Percentiles rank a stretch among this genome's conserved stretches.
Evolutionary conservation across 2,113 vertebrate genomes (phyloP).

Genomic region (Parus major): DNA sequence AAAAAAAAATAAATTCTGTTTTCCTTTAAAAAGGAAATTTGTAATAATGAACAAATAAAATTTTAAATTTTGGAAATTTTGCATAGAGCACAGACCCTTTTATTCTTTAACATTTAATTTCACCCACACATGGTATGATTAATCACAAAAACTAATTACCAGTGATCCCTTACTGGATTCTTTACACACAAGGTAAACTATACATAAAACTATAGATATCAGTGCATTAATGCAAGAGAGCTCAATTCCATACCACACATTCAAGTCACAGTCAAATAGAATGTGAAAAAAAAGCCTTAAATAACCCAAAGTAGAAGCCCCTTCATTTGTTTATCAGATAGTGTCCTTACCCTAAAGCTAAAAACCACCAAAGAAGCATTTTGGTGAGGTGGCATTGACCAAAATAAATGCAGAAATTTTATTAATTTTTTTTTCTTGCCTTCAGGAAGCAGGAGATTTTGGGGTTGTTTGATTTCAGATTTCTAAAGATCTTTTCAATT

Average conservation of each 20-base stretch:
- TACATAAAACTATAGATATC: not conserved
- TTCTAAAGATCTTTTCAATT: not conserved
- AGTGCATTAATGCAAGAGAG: not conserved
- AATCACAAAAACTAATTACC: not conserved
- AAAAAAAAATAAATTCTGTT: rapidly evolving
- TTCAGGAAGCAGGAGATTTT: not conserved
- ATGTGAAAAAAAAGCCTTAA: not conserved
- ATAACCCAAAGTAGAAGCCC: not conserved
- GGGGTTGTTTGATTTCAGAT: not conserved
- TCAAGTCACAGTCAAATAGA: not conserved
- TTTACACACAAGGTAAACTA: not conserved
- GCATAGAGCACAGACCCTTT: not conserved
- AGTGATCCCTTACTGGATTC: not conserved
- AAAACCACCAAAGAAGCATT: not conserved
- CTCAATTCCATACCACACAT: not conserved
- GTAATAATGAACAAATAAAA: not conserved
- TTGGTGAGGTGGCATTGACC: not conserved
- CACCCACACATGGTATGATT: not conserved
- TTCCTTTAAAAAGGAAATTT: not conserved
- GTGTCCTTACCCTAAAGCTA: not conserved
- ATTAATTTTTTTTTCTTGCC: not conserved
- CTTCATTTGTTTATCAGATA: not conserved
- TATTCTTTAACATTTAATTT: not conserved
- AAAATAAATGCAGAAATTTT: not conserved
- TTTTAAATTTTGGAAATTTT: not conserved